phyloP scores from a whole-genome alignment of 2,797 vertebrate species.

The Acanthurus tractus region DNA sequence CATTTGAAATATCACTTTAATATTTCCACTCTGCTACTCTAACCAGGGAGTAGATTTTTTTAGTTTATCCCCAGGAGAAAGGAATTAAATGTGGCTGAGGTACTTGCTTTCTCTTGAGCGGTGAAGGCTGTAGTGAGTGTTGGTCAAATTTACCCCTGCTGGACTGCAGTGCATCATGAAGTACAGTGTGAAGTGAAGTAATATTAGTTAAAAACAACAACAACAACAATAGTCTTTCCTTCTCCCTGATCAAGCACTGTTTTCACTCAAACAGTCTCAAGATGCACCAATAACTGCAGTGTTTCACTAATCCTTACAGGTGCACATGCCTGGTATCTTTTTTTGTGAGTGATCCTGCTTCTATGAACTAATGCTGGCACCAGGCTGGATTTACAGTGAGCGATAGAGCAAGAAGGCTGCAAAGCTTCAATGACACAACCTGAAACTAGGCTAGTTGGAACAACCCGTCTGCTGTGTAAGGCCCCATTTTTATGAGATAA shows the following conservation, averaged over 20 bases:
- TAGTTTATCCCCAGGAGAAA: constrained; percentile 45
- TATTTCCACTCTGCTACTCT: constrained; percentile 56
- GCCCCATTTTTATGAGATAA: not conserved
- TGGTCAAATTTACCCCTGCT: constrained; percentile 24
- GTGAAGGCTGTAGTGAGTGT: constrained; percentile 1
- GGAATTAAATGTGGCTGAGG: constrained; percentile 30
- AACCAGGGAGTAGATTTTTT: constrained; percentile 21
- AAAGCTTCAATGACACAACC: constrained; percentile 44
- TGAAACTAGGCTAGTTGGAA: constrained; percentile 48
- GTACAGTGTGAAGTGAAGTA: constrained; percentile 21
- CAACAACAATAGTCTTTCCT: constrained; percentile 16
- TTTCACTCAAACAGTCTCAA: constrained; percentile 18
- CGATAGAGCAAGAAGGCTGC: constrained; percentile 49
- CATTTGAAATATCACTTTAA: constrained; percentile 67
- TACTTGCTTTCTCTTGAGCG: constrained; percentile 36
- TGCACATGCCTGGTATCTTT: constrained; percentile 29
- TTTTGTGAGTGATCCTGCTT: constrained; percentile 58
- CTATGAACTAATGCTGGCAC: constrained; percentile 44
- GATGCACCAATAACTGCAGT: constrained; percentile 9
- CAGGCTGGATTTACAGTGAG: constrained; percentile 47
- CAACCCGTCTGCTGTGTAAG: not conserved
- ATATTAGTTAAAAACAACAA: constrained; percentile 30
- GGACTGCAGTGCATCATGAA: constrained; percentile 27
- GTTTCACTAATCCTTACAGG: constrained; percentile 48
- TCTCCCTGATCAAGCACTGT: constrained; percentile 23